Conservation (phyloP, 2,888 invertebrate genomes). For the Tuta absoluta region DNA sequence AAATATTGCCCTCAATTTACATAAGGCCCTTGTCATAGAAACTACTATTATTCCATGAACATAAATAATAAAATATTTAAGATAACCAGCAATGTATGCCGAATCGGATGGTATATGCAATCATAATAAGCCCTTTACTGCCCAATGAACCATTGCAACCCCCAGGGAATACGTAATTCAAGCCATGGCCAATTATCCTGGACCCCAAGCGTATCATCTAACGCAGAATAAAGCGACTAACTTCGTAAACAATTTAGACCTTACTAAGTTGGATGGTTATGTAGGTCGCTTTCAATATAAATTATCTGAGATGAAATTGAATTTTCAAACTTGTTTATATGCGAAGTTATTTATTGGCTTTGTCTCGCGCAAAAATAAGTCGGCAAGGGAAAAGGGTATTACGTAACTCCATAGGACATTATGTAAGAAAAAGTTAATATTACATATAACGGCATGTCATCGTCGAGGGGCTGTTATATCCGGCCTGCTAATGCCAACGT, state of each 20-base stretch:
- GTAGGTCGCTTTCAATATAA: slow-evolving; percentile 12
- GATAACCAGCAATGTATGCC: too few relatives aligned
- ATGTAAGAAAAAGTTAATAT: not conserved
- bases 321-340: not conserved
- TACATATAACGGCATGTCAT: slow-evolving; percentile 38
- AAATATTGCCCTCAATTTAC: too few relatives aligned
- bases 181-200: slow-evolving; percentile 39
- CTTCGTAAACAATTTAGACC: slow-evolving; percentile 12
- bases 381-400: not conserved
- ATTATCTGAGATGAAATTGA: slow-evolving; percentile 3
- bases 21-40: too few relatives aligned
- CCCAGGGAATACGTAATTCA: slow-evolving; percentile 35
- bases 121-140: slow-evolving; percentile 35
- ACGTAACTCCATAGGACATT: not conserved
- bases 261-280: slow-evolving; percentile 7
- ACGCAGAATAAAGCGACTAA: slow-evolving; percentile 20
- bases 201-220: slow-evolving; percentile 34
- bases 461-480: slow-evolving; percentile 45
- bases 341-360: not conserved
- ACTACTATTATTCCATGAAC: too few relatives aligned
- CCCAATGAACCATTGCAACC: slow-evolving; percentile 46
- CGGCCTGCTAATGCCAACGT: slow-evolving; percentile 30
- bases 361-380: not conserved
- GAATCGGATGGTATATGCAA: too few relatives aligned
- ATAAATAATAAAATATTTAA: too few relatives aligned